Conservation (phyloP, 2,113 vertebrate species). For the Bufo bufo region DNA sequence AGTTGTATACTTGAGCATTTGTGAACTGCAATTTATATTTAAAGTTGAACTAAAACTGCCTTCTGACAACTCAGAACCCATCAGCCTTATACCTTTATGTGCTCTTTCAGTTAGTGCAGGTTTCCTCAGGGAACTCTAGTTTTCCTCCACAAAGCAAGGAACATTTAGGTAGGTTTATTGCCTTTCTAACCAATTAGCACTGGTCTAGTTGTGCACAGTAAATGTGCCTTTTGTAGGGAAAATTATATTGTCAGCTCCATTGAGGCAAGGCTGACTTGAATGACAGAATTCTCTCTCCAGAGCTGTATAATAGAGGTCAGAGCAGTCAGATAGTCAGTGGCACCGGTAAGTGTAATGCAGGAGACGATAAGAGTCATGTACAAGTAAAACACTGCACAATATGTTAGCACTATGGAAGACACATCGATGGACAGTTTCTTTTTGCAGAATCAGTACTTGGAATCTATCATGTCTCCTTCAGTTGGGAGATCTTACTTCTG, state of each 20-base stretch:
- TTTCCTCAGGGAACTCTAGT: not conserved
- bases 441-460: no score
- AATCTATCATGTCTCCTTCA: no score
- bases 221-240: constrained; percentile 14
- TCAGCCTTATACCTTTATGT: not conserved
- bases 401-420: not conserved
- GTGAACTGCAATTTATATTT: not conserved
- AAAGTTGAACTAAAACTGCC: not conserved
- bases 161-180: not conserved
- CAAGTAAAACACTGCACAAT: not conserved
- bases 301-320: constrained; percentile 19
- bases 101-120: not conserved
- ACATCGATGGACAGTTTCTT: not conserved
- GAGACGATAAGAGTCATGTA: not conserved
- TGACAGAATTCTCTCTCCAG: constrained; percentile 1
- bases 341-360: not conserved
- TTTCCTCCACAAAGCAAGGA: not conserved
- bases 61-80: not conserved
- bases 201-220: constrained; percentile 15
- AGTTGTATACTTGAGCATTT: not conserved
- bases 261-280: constrained; percentile 20
- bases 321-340: constrained; percentile 13
- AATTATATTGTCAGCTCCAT: constrained; percentile 28
- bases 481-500: no score
- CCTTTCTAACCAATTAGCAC: constrained; percentile 6